phyloP scores from a whole-genome alignment of 2,888 invertebrate genomes.

The Siphlonurus alternatus region DNA sequence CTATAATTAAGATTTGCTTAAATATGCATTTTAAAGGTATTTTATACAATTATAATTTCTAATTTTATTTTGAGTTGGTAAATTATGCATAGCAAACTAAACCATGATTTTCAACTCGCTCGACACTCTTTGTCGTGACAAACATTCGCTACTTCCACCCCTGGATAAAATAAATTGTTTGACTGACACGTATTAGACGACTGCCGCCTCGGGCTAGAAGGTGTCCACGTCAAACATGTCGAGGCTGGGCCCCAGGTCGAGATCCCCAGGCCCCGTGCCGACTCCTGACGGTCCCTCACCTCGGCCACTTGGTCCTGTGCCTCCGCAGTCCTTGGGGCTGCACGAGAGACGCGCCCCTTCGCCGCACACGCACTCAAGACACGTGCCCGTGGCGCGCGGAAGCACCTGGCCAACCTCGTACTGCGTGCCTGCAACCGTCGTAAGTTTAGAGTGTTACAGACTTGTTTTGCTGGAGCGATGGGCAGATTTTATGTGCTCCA shows the following conservation, averaged over 20 bases:
- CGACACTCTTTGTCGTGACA: too few relatives aligned
- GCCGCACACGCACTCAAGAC: conserved; percentile 49
- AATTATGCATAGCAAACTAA: too few relatives aligned
- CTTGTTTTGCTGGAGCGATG: too few relatives aligned
- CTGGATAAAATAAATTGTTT: too few relatives aligned
- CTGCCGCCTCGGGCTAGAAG: not conserved
- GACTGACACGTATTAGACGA: too few relatives aligned
- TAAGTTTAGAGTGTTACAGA: conserved; percentile 4
- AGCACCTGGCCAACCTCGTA: conserved; percentile 46
- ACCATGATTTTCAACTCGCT: too few relatives aligned
- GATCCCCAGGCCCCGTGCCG: not conserved
- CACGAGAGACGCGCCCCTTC: conserved; percentile 24
- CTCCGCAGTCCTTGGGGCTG: conserved; percentile 2
- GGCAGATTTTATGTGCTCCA: too few relatives aligned
- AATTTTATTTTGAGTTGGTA: too few relatives aligned
- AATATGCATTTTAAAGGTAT: too few relatives aligned
- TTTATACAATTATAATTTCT: too few relatives aligned
- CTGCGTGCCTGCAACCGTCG: conserved; percentile 33
- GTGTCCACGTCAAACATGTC: not conserved
- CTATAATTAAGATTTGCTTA: too few relatives aligned
- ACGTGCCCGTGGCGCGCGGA: conserved; percentile 51
- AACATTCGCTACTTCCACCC: too few relatives aligned
- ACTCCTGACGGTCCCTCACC: not conserved
- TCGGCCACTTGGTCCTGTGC: not conserved
- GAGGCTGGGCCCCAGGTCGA: not conserved